A percentile compares a stretch with the other conserved stretches of the same genome.
phyloP scores from a whole-genome alignment of 1,140 invertebrate genomes.

The Lucilia cuprina region DNA sequence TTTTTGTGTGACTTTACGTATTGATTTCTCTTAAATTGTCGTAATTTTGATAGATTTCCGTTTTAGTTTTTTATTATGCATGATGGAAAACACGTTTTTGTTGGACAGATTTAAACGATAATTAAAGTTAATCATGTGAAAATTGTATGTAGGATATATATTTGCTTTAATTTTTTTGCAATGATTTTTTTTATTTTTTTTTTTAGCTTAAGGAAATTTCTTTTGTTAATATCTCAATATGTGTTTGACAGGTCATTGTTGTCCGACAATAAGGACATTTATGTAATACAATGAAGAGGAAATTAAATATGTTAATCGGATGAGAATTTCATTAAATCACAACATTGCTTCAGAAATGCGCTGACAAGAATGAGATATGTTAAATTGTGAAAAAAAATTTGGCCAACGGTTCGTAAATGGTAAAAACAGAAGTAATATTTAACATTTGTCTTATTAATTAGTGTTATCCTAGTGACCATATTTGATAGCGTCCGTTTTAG shows the following conservation, averaged over 20 bases:
- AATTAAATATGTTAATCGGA: conserved; percentile 33
- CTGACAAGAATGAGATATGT: neutral
- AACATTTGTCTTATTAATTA: too few relatives aligned
- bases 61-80: neutral
- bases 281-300: neutral
- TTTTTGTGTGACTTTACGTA: conserved; percentile 23
- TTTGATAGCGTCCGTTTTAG: too few relatives aligned
- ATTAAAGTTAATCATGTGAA: conserved; percentile 32
- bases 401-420: too few relatives aligned
- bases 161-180: conserved; percentile 3
- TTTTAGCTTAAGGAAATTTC: neutral
- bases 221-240: neutral
- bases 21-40: conserved; percentile 31
- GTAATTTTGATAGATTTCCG: conserved; percentile 31
- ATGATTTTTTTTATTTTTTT: neutral
- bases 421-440: too few relatives aligned
- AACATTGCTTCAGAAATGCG: neutral
- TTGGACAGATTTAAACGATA: conserved; percentile 14
- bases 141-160: neutral
- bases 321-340: conserved; percentile 25
- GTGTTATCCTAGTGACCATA: too few relatives aligned
- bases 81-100: conserved; percentile 1
- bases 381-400: too few relatives aligned
- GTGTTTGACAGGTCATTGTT: conserved; percentile 17
- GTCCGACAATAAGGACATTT: neutral